Base-by-base conservation (phyloP, 1,140 invertebrate genomes). In the Diplogasteroides magnus region DNA sequence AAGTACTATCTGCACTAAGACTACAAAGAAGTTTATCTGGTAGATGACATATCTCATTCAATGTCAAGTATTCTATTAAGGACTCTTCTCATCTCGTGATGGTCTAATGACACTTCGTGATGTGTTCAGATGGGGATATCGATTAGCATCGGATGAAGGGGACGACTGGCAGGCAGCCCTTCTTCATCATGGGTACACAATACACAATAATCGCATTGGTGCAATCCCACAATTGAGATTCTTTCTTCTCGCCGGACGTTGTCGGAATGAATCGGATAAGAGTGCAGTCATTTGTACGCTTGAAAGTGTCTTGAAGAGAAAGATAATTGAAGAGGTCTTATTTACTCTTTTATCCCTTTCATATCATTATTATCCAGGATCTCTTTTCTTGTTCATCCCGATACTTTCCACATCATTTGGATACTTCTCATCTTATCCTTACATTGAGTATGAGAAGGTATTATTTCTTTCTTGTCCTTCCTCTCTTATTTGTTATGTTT, bases 111-210 rank as follows among this genome's bases (percentile, higher is more conserved):
- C 78, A 2, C 37, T 80, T n/a, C 67, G 78, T 77, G 96, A 99
- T 86, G 85, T 98, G 0, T 98, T 99, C 81, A 87, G 96, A 64
- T 99, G 97, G 97, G 96, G 93, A 0, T 91, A 97, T 82, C 87
- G 96, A 58, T 84, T 90, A 6, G 90, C 91, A 25, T 85, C 86
- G 83, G 82, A 86, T 59, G 85, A 86, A 26, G 63, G 80, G 0
- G 94, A 95, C 80, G 94, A 98, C 84, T 99, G 94, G 94, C 90
- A 94, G 82, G 94, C 97, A 84, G 92, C 96, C 85, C 86, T 98
- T 31, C 92, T 93, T 0, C 94, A 98, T 83, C 94, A 98, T 86
- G 97, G 80, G 31, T 67, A 66, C 19, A 48, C 19, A 11, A 11
- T 48, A 6, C 37, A 48, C 19, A 64, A 65, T 72, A 11, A 27